A percentile compares a stretch with the other conserved stretches of the same genome.
Evolutionary conservation across 1,140 invertebrate species (phyloP).

Genomic region (Lucilia sericata): DNA sequence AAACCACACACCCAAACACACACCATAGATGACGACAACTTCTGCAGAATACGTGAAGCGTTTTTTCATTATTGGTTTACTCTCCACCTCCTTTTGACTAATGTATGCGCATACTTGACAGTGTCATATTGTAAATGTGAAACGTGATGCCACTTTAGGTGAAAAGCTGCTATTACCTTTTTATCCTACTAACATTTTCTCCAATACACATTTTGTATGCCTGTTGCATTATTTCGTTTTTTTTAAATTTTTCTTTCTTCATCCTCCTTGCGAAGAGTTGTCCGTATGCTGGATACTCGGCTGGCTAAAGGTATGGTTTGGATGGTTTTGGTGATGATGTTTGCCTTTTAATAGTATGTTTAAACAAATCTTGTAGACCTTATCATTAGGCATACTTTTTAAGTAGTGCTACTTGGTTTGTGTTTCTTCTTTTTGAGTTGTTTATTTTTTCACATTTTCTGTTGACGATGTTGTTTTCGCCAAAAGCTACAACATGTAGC

Average conservation of each 20-base stretch:
- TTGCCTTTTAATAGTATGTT: constrained; percentile 37
- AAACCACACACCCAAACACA: neutral
- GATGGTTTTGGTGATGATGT: neutral
- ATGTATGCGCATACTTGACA: constrained; percentile 44
- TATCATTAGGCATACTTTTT: constrained; percentile 42
- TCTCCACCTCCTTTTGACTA: constrained; percentile 25
- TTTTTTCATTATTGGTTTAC: neutral
- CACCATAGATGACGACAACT: constrained; percentile 7
- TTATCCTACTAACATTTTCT: neutral
- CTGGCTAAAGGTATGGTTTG: neutral
- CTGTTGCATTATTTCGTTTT: constrained; percentile 16
- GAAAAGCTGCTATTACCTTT: constrained; percentile 43
- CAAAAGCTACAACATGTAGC: constrained; percentile 19
- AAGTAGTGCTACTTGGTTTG: constrained; percentile 35
- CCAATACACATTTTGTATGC: neutral
- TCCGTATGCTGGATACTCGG: neutral
- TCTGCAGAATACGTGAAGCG: constrained; percentile 29
- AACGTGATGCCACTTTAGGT: constrained; percentile 46
- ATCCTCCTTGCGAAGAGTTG: neutral
- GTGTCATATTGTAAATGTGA: constrained; percentile 45
- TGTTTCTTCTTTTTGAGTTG: too few relatives aligned
- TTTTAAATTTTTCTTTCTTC: neutral
- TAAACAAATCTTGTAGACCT: constrained; percentile 44
- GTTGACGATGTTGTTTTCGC: neutral
- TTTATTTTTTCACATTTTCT: neutral